Evolutionary conservation across 2,888 invertebrate genomes (phyloP), one percentile per base, ranked within the genome.

Genomic region (Ormyrus rosae): DNA sequence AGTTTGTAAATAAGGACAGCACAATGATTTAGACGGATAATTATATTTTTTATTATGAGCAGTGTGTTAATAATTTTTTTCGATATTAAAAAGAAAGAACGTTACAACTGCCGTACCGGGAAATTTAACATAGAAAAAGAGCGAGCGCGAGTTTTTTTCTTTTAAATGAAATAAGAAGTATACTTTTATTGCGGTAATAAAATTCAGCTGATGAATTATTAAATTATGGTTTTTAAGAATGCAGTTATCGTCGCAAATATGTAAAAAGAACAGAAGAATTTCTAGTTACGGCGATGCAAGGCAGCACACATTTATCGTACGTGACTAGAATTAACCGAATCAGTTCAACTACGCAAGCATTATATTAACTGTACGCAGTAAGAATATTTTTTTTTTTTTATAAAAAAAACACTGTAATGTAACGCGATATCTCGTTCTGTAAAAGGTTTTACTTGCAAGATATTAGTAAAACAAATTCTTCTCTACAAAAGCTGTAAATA

Each of bases 301-400:
- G 71, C 60, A 60, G 13, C 48, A 3, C 9, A 34, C 55, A 45
- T 63, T 69, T 48, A 70, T 63, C 63, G 19, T 65, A 60, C 69
- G 69, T 55, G 77, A 56, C 56, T 48, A 13, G 51, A 72, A 72
- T 78, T 53, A 53, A 78, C 4, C 9, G 19, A 67, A 75, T 63
- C 55, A 74, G 51, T 67, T 50, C 34, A 51, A 58, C 2, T 67
- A 46, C 8, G 51, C 50, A 60, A 53, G 55, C 63, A 45, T 8
- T 19, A 11, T 50, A n/a, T 50, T n/a, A n/a, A 46, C 45, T 11
- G 45, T 19, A 34, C 45, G 3, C 19, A 8, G 46, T 7, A 51
- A 51, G 3, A 50, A 50, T 60, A 10, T 34, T 0, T 34, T 34
- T 34, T 34, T 34, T 4, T 34, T 34, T 4, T 34, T 34, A 34